These are phyloP conservation scores for Apteryx mantelli DNA, from an alignment of 2,113 vertebrate species.

Conservation along the genomic window DNA sequence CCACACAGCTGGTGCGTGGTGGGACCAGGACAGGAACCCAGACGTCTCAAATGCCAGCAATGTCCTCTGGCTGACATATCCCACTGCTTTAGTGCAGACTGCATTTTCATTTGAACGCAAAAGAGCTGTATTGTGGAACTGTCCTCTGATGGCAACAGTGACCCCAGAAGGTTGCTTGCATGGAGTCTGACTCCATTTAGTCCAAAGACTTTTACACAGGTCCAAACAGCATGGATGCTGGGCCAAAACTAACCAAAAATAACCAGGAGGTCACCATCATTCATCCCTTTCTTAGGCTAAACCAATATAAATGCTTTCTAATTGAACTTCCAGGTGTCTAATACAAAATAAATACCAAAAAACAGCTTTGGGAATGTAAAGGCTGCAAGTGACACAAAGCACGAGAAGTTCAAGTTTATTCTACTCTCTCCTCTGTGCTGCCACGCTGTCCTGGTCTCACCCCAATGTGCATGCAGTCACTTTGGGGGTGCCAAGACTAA, in stretches of 20 bases:
- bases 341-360: neutral
- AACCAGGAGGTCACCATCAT: neutral
- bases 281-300: neutral
- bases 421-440: neutral
- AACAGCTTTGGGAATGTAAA: neutral
- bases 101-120: neutral
- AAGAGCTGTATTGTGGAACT: neutral
- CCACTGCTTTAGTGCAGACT: neutral
- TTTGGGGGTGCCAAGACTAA: neutral
- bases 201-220: neutral
- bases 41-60: neutral
- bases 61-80: rapidly evolving
- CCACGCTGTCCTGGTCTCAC: neutral
- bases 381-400: neutral
- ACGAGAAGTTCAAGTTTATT: neutral
- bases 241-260: neutral
- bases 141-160: neutral
- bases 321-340: neutral
- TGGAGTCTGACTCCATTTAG: neutral
- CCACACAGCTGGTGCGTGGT: no score
- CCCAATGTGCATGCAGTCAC: rapidly evolving
- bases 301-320: neutral
- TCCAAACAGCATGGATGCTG: neutral
- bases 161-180: neutral
- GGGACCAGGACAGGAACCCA: neutral